A percentile compares a stretch with the other conserved stretches of the same genome.
phyloP scores from a whole-genome alignment of 1,140 invertebrate species.

The Eumaeus atala region DNA sequence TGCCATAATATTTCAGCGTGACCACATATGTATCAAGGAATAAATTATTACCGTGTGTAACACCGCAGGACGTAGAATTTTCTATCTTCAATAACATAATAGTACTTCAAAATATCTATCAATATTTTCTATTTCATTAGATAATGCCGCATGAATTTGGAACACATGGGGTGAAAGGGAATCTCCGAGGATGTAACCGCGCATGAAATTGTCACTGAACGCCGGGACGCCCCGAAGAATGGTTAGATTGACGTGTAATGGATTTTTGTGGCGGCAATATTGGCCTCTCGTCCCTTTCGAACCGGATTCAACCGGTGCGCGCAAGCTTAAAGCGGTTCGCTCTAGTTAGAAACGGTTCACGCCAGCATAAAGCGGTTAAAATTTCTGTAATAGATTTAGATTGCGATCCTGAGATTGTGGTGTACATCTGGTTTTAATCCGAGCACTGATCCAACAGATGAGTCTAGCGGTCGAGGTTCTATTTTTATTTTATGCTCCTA shows the following conservation, averaged over 20 bases:
- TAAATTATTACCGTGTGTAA: too few species aligned
- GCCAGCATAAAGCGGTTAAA: conserved; percentile 9
- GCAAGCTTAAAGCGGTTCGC: conserved; percentile 24
- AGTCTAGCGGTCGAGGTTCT: neutral
- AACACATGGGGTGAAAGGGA: neutral
- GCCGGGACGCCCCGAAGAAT: conserved; percentile 29
- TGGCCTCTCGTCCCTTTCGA: conserved; percentile 29
- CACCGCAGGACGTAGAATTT: too few species aligned
- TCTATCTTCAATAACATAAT: too few species aligned
- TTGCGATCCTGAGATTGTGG: conserved; percentile 8
- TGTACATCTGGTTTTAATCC: too few species aligned
- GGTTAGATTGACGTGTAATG: conserved; percentile 57
- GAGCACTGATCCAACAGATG: too few species aligned
- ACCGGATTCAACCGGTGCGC: conserved; percentile 16
- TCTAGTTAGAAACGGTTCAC: conserved; percentile 23
- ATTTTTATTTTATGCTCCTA: too few species aligned
- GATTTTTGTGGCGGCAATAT: conserved; percentile 47
- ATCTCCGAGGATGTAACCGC: conserved; percentile 14
- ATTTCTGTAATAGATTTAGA: conserved; percentile 22
- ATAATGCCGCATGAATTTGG: neutral
- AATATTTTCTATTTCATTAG: neutral
- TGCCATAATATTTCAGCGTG: too few species aligned
- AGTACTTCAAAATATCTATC: too few species aligned
- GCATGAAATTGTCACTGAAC: conserved; percentile 11
- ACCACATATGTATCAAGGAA: too few species aligned